Evolutionary conservation across 2,797 vertebrate genomes (phyloP), one percentile per base, ranked within the genome.

Genomic region (Nothura maculosa): DNA sequence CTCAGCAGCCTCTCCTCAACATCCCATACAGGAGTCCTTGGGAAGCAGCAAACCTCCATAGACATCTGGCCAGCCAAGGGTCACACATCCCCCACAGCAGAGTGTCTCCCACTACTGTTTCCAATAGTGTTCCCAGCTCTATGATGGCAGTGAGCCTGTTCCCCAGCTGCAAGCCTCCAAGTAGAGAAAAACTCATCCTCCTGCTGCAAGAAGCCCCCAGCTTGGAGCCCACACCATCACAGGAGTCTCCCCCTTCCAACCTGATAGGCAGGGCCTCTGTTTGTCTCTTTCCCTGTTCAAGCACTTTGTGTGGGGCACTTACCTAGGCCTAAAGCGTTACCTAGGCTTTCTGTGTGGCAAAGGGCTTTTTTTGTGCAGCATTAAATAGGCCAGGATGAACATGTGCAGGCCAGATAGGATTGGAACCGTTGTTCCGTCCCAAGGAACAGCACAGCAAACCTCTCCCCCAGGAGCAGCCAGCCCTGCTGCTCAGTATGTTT

Each of bases 261-360:
- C 30, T 55, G 54, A 55, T 12, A n/a, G 28, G 30, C 30, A 19
- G 28, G n/a, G 54, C 30, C 17, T n/a, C 54, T 20, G 18, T 18
- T 55, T 30, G 6, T n/a, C 28, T n/a, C 54, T n/a, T n/a, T 55
- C 18, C 30, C 18, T 6, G 19, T 30, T 19, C 5, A 21, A 64
- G 54, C 42, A 58, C 90, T 30, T 74, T 30, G 3, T 6, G 45
- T 70, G 74, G 66, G 0, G 0, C 42, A 3, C 12, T 55, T 30
- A 3, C 16, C 7, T 20, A 45, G 40, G 42, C 48, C 4, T 1
- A 6, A 61, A 66, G 27, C 86, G 32, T 7, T 3, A 1, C 3
- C 20, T 17, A 9, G 14, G 52, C 55, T 61, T 20, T 45, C 68
- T 0, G 0, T 19, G 42, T 58, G 55, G 50, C n/a, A 5, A 50